Evolutionary conservation across 2,888 invertebrate species (phyloP), one percentile per base, ranked within the genome.

Genomic region (Thereva nobilitata): DNA sequence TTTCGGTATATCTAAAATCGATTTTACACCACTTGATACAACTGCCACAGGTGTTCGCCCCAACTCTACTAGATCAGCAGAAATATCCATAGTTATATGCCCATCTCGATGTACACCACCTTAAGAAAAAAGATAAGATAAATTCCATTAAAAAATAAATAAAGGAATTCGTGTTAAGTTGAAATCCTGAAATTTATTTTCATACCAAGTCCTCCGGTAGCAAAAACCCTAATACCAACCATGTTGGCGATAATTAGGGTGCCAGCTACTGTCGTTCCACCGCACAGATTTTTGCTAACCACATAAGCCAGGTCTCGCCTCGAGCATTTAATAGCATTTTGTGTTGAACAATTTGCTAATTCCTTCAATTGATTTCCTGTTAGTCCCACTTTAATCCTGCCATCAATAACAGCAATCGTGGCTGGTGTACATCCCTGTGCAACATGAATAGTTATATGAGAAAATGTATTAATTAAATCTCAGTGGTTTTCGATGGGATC

Each of bases 231-330:
- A 74, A 99, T 95, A 5, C 91, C 92, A 6, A 89, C 90, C 71
- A 86, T 82, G 69, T 92, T 86, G 0, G 97, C 93, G 5, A 92
- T 86, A 41, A 95, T 83, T 83, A 97, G 89, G 0, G 98, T 99
- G 0, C 92, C 96, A 0, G 97, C 92, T 1, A 99, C 98, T 0
- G 99, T 99, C 0, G 98, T 98, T 1, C 98, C 98, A 0, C 97
- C 97, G 75, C 88, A 88, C 35, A 86, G 77, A 57, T 83, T 82
- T 72, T 86, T 84, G n/a, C 90, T 87, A 9, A 91, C 73, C 8
- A 91, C 87, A 70, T 86, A 89, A 0, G 95, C 87, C 40, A 97
- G 83, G 82, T 97, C 96, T 71, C 96, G 84, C 7, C 94, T 84
- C 0, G 97, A 97, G 34, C 93, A 91, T 82, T 98, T 98, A 4